These are phyloP conservation scores for Drosophila elegans DNA, from an alignment of 1,140 invertebrate species.

Conservation along the genomic window DNA sequence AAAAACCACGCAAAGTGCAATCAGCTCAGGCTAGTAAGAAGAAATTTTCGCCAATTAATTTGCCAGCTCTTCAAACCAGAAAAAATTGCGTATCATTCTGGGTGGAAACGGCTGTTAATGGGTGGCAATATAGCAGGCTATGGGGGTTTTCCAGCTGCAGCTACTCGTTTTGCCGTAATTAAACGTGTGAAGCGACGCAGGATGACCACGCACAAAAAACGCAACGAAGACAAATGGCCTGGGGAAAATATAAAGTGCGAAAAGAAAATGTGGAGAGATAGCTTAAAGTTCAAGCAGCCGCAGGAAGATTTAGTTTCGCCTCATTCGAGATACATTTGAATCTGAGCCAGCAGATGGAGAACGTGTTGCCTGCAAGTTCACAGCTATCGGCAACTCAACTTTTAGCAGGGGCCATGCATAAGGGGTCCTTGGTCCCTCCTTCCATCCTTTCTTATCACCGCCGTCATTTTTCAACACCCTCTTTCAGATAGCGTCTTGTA, in stretches of 20 bases:
- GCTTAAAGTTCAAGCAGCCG: constrained; percentile 36
- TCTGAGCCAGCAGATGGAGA: constrained; percentile 39
- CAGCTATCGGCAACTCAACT: constrained; percentile 33
- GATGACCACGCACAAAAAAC: constrained; percentile 41
- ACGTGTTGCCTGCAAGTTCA: constrained; percentile 35
- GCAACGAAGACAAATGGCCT: constrained; percentile 55
- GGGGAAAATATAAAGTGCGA: constrained; percentile 9
- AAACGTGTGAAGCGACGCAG: constrained; percentile 44
- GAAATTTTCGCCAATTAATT: constrained; percentile 35
- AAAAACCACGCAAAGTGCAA: constrained; percentile 8
- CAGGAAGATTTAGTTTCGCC: constrained; percentile 16
- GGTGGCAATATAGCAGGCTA: background rate
- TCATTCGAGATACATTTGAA: constrained; percentile 38
- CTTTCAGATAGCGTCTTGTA: constrained; percentile 39
- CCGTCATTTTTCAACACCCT: constrained; percentile 42
- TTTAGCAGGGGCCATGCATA: constrained; percentile 2
- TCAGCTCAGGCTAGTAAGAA: background rate
- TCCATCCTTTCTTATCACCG: constrained; percentile 29
- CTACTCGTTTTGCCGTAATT: constrained; percentile 41
- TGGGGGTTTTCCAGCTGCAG: constrained; percentile 19
- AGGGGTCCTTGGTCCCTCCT: constrained; percentile 13
- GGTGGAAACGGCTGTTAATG: background rate
- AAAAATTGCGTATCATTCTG: constrained; percentile 21
- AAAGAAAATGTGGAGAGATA: constrained; percentile 8
- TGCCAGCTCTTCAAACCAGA: constrained; percentile 9